Evolutionary conservation across 2,113 vertebrate genomes (phyloP), one percentile per base, ranked within the genome.

Genomic region (Ancistrus triradiatus): DNA sequence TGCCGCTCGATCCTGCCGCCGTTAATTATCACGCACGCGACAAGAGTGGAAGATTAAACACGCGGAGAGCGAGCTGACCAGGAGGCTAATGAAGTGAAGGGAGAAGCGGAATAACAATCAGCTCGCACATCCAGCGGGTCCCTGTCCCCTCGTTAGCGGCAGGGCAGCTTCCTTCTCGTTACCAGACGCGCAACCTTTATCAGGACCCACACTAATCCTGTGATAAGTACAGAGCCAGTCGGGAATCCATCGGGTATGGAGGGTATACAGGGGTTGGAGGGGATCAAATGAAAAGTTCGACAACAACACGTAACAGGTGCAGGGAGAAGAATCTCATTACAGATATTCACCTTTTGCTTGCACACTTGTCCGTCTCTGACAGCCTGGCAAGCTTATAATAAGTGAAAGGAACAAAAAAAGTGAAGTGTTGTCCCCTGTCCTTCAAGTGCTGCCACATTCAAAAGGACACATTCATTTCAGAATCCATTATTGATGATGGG

Each of bases 281-380:
- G 13, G 22, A 55, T 55, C 7, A 55, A 55, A 24, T 31, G 24
- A 51, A 42, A 33, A 13, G 14, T 8, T 52, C 3, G 57, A 55
- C 21, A 50, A 42, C 49, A 52, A 52, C 50, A 50, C 70, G 78
- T 72, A 80, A 79, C 80, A 85, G 81, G 83, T 86, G 79, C 72
- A 37, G 62, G 10, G 11, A 68, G 58, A 55, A 77, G 44, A 63
- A 84, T 75, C 84, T 81, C 73, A 83, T 84, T 81, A 83, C 68
- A 59, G 75, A 74, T 75, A n/a, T n/a, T n/a, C n/a, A n/a, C n/a
- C 72, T 67, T 61, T 75, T 70, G 81, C 77, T 70, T 77, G 78
- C 78, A 78, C 77, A 61, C 71, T 77, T 72, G 77, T 63, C n/a
- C 48, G 55, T 61, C 74, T 76, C 81, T 79, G 79, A 79, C 79